Evolutionary conservation across 1,140 invertebrate species (phyloP).

Genomic region (Atta colombica): DNA sequence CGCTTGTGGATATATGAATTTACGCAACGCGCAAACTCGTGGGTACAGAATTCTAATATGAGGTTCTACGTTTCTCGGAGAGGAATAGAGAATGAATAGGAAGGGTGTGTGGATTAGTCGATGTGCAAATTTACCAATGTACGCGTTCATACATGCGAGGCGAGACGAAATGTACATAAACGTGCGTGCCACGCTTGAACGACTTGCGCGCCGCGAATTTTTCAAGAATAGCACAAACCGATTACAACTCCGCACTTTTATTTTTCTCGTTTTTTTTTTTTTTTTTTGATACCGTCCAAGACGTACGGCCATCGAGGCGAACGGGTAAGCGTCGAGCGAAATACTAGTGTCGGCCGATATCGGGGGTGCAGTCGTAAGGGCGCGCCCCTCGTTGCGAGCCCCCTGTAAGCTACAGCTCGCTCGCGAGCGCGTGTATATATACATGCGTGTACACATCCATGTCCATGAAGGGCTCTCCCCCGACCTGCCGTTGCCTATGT

Average conservation of each 20-base stretch:
- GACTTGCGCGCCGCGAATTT: background rate
- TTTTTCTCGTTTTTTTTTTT: background rate
- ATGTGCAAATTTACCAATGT: conserved; percentile 2
- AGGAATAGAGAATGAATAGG: background rate
- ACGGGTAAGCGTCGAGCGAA: conserved; percentile 79
- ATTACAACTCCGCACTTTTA: background rate
- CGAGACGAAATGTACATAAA: background rate
- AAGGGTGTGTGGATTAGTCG: background rate
- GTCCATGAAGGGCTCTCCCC: conserved; percentile 73
- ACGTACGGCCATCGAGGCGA: conserved; percentile 65
- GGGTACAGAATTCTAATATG: too few species aligned
- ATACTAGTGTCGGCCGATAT: conserved; percentile 74
- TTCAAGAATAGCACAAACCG: background rate
- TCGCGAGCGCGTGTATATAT: conserved; percentile 66
- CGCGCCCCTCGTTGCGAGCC: conserved; percentile 69
- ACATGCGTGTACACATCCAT: conserved; percentile 65
- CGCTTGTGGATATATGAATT: background rate
- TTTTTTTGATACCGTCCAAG: conserved; percentile 23
- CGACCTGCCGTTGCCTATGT: conserved; percentile 66
- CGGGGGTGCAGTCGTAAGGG: conserved; percentile 75
- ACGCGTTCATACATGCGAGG: background rate
- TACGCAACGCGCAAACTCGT: background rate
- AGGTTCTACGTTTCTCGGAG: too few species aligned
- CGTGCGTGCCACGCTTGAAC: background rate
- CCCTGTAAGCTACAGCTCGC: conserved; percentile 62